Percentiles rank a stretch among this genome's conserved stretches.
phyloP scores from a whole-genome alignment of 2,797 vertebrate species.

The Poeciliopsis infans region DNA sequence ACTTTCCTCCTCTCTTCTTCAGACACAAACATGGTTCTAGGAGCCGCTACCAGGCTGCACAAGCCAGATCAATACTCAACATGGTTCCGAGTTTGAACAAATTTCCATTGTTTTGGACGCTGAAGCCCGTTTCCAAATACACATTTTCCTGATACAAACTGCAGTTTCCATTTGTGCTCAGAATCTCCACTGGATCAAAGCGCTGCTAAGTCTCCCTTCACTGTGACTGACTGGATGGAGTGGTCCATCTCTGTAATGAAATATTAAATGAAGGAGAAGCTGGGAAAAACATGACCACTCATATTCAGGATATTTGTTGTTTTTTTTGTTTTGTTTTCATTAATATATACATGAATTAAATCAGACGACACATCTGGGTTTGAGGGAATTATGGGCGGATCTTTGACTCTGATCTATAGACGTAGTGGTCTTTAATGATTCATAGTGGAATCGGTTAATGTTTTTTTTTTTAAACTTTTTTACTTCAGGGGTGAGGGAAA shows the following conservation, averaged over 20 bases:
- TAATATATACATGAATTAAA: neutral
- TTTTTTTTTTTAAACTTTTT: neutral
- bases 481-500: constrained; percentile 28
- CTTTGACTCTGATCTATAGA: neutral
- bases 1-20: neutral
- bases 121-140: neutral
- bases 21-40: constrained; percentile 41
- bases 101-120: neutral
- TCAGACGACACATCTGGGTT: neutral
- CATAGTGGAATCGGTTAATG: constrained; percentile 50
- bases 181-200: neutral
- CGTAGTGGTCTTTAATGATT: constrained; percentile 12
- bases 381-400: neutral
- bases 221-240: neutral
- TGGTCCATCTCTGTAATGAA: neutral
- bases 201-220: neutral
- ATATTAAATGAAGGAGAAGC: neutral
- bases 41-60: constrained; percentile 36
- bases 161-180: neutral
- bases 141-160: neutral
- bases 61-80: constrained; percentile 52
- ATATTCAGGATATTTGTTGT: neutral
- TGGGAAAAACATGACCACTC: neutral
- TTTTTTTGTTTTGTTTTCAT: neutral
- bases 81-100: neutral